Base-by-base conservation (phyloP, 2,797 vertebrate genomes). In the Amniataba percoides region DNA sequence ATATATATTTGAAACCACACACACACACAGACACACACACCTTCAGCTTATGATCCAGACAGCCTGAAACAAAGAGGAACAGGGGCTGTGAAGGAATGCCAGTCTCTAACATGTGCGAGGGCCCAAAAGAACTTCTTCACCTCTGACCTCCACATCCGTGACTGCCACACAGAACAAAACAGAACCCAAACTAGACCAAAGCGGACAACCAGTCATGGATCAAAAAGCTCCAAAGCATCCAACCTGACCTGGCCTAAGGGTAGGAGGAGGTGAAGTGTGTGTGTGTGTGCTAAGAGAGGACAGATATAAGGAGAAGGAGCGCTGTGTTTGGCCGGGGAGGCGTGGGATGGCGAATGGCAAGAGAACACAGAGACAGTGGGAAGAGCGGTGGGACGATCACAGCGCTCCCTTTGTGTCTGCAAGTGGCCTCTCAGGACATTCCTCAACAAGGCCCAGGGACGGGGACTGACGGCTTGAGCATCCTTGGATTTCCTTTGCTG, bases 311-410 rank as follows among this genome's bases (percentile, higher is more conserved):
- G 19, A 92, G 78, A 92, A 89, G 77, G 82, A 89, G 82, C 80
- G 62, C 78, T 86, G 89, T 94, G 90, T 89, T 91, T 74, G 71
- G 55, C 69, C 19, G 27, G 72, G 85, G 85, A 85, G 80, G 82
- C 31, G 91, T 94, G 82, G 94, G 93, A 86, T 21, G n/a, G 72
- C 18, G 9, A 80, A 72, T 89, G 92, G 93, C 89, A 85, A 75
- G 65, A 80, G 87, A 90, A 92, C 91, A 94, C 72, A 88, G 80
- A 75, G 43, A 77, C 67, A 69, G 92, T 90, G 83, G 92, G 93
- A 75, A 51, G 84, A 91, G 84, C 56, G 59, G 88, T 93, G 91
- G 93, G 92, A 90, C 12, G 89, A 88, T 92, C 89, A 93, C 89
- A 93, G 88, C 87, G 88, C 81, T 79, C 19, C 46, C 88, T 91